Percentiles rank a stretch among this genome's conserved stretches.
Conservation (phyloP, 2,888 invertebrate species). For the Toxonevra muliebris region DNA sequence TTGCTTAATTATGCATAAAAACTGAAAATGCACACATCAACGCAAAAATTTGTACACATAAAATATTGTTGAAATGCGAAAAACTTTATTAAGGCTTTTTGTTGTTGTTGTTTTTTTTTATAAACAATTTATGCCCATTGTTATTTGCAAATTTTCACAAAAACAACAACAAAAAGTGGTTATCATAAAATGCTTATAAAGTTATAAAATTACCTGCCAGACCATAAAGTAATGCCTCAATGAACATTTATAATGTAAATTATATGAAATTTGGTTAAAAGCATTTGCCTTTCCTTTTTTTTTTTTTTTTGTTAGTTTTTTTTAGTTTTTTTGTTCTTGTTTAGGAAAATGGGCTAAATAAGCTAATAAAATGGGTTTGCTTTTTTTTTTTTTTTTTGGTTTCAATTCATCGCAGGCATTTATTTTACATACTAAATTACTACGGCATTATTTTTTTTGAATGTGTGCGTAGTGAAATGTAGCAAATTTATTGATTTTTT, state of each 20-base stretch:
- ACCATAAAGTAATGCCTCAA: conserved; percentile 4
- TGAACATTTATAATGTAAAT: neutral
- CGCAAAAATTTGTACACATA: neutral
- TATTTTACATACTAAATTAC: no score
- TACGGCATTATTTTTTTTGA: no score
- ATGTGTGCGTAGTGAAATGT: no score
- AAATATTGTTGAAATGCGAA: neutral
- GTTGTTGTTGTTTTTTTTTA: neutral
- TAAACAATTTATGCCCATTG: neutral
- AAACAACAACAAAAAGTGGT: no score
- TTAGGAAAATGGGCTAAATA: no score
- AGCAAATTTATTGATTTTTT: no score
- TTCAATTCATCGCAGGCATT: no score
- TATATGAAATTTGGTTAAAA: conserved; percentile 2
- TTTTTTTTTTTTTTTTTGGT: no score
- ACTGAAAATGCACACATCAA: neutral
- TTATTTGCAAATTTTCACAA: neutral
- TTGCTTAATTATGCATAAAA: conserved; percentile 5
- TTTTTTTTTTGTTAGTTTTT: neutral
- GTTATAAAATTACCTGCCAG: conserved; percentile 5
- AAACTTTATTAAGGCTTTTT: no score
- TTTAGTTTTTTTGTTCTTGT: neutral
- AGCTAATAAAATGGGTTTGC: no score
- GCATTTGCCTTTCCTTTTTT: neutral
- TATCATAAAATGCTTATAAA: neutral